These are phyloP conservation scores for Lamellibrachia columna DNA, from an alignment of 2,888 invertebrate genomes.

Conservation along the genomic window DNA sequence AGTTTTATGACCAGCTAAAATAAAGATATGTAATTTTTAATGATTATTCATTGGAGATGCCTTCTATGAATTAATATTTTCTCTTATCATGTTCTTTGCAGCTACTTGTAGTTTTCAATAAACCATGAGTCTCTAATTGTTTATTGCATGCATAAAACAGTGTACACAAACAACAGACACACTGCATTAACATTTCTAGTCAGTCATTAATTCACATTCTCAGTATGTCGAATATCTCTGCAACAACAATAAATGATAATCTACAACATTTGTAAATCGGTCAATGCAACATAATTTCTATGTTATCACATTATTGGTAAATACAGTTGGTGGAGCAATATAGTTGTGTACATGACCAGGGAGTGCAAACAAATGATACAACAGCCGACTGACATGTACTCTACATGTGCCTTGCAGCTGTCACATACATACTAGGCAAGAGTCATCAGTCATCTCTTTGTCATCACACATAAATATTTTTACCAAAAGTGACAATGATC, in stretches of 20 bases:
- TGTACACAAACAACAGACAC: not conserved
- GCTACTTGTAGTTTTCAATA: not conserved
- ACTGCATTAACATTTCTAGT: not conserved
- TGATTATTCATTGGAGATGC: not conserved
- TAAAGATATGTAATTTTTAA: not conserved
- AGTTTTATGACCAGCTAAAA: not conserved
- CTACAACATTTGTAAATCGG: too few relatives aligned
- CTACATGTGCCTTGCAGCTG: not conserved
- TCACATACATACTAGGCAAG: not conserved
- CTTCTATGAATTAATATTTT: too few relatives aligned
- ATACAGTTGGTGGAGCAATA: not conserved
- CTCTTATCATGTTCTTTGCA: too few relatives aligned
- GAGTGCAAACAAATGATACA: not conserved
- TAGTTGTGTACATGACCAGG: not conserved
- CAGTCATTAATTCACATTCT: not conserved
- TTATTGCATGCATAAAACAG: not conserved
- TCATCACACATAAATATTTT: not conserved
- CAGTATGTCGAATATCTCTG: not conserved
- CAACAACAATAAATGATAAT: not conserved
- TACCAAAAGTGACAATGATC: not conserved
- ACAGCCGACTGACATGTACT: not conserved
- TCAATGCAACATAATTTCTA: not conserved
- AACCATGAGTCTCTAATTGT: not conserved
- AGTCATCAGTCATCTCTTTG: too few relatives aligned
- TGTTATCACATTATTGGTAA: not conserved